Base-by-base conservation (phyloP, 1,140 invertebrate species). In the Orchesella cincta region DNA sequence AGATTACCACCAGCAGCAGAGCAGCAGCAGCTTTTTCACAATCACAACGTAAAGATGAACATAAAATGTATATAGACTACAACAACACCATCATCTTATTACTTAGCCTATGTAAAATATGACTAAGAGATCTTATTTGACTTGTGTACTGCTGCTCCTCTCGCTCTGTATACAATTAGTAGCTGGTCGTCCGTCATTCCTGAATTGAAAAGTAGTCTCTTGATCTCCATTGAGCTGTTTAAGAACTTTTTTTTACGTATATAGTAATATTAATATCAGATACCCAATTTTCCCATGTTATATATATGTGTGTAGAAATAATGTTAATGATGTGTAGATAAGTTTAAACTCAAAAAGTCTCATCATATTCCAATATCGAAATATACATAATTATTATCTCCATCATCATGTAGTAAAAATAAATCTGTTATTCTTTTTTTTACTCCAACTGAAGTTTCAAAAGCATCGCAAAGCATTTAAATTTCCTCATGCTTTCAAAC, bases 121-220 rank as follows among this genome's bases (percentile, higher is more conserved):
- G 39, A 46, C 39, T 20, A 46, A 46, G 39, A 46, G 8, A 8
- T 46, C 39, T 46, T 46, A 46, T 46, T 46, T 12, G 20, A 46
- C 39, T 46, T 12, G 39, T 46, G 39, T 12, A 46, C 8, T 46
- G 20, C n/a, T n/a, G n/a, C n/a, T n/a, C n/a, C n/a, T n/a, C n/a
- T n/a, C n/a, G n/a, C 39, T 12, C 8, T 57, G 52, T 57, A n/a
- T 26, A 57, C 52, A 57, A 57, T 57, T 57, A 57, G 52, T 57
- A 57, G 23, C 23, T 57, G 52, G 23, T 57, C 52, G 52, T 57
- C 52, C 52, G 52, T 57, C 52, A 57, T 57, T 57, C 52, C 23
- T 57, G 52, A 57, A 57, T 57, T 26, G 52, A 57, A 57, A 57
- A 57, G 52, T 57, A 57, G 52, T 57, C 52, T 57, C 23, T n/a